Conservation (phyloP, 2,797 vertebrate species). For the Epinephelus malabaricus region DNA sequence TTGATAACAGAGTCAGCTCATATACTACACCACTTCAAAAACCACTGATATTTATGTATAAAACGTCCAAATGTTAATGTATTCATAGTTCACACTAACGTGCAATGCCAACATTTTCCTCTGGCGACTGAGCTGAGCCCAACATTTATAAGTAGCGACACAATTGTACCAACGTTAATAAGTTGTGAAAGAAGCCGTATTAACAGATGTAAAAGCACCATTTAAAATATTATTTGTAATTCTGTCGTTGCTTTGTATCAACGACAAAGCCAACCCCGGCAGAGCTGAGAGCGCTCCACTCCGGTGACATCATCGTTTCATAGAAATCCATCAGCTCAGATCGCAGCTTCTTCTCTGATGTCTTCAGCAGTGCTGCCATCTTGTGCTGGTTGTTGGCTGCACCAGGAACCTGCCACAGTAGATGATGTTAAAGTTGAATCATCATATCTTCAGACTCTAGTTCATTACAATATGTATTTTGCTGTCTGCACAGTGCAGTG, state of each 20-base stretch:
- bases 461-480: not conserved
- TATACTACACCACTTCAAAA: too few relatives aligned
- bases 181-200: not conserved
- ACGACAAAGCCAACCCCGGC: constrained; percentile 1
- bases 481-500: not conserved
- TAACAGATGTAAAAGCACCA: not conserved
- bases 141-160: not conserved
- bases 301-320: constrained; percentile 1
- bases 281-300: constrained; percentile 10
- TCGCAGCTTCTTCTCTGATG: constrained; percentile 13
- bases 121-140: too few relatives aligned
- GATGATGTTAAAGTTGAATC: not conserved
- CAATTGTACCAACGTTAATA: not conserved
- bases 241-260: constrained; percentile 4
- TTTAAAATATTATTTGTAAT: not conserved
- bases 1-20: too few relatives aligned
- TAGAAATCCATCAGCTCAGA: constrained; percentile 13
- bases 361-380: constrained; percentile 24
- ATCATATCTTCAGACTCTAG: not conserved
- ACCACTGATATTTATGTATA: too few relatives aligned
- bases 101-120: too few relatives aligned
- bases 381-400: constrained; percentile 22
- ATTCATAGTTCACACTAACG: too few relatives aligned
- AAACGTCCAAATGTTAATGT: too few relatives aligned
- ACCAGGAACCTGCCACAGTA: constrained; percentile 22